Evolutionary conservation across 2,113 vertebrate genomes (phyloP), one percentile per base, ranked within the genome.

Genomic region (Promerops cafer): DNA sequence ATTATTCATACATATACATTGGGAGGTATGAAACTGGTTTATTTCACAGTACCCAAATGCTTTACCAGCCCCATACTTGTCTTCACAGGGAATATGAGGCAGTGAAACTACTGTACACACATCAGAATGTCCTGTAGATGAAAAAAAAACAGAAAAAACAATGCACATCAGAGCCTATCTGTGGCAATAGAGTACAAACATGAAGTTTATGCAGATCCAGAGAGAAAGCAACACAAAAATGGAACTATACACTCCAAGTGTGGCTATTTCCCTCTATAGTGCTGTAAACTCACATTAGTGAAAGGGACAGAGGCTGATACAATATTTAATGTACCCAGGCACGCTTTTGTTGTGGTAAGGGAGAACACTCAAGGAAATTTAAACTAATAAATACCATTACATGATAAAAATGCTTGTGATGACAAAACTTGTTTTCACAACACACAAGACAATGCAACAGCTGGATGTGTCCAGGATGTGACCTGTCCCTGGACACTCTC

Each of bases 381-480:
- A 76, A 90, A 72, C 24, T n/a, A 79, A 76, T 28, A 52, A 77
- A 79, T 23, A 23, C 3, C 26, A 23, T n/a, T 16, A 21, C 2
- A 10, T 11, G 15, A 26, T 12, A 31, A 56, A 65, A 54, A 30
- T 7, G 4, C 28, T 30, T 20, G 18, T 52, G 53, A 22, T 31
- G 16, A 49, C 16, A 50, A 31, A 77, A 13, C 5, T 7, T 4
- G 11, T 27, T 60, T 49, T 31, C 52, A 35, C 37, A 59, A 18
- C 14, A 13, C 3, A 1, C 45, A 28, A 8, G 37, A 27, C 7
- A 49, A 9, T 3, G 6, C 33, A 59, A 14, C 2, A 64, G n/a
- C 5, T 59, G 44, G 66, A 20, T 0, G 2, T 8, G 13, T 2
- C 19, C 54, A 28, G 53, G 64, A 1, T 23, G 19, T 1, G 7